A percentile compares a stretch with the other conserved stretches of the same genome.
Evolutionary conservation across 2,113 vertebrate genomes (phyloP).

Genomic region (Sceloporus tristichus): DNA sequence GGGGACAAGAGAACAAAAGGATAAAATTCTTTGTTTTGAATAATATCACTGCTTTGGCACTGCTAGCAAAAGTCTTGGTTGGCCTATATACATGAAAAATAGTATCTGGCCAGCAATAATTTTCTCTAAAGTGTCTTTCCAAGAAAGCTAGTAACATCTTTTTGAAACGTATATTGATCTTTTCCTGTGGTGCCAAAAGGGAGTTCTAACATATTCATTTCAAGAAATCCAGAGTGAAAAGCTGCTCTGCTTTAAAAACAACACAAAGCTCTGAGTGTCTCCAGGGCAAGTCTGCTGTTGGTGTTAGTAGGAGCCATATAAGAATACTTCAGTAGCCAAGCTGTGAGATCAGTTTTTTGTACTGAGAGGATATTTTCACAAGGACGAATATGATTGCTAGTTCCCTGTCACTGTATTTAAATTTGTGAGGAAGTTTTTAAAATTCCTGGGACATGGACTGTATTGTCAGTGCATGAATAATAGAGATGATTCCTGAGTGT

Average conservation of each 20-base stretch:
- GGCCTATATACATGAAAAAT: constrained; percentile 19
- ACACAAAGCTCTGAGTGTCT: neutral
- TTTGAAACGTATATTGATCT: constrained; percentile 47
- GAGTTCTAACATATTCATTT: constrained; percentile 37
- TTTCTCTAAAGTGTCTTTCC: constrained; percentile 31
- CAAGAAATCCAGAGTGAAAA: constrained; percentile 52
- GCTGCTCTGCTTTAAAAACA: constrained; percentile 16
- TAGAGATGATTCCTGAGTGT: too few relatives aligned
- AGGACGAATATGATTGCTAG: neutral
- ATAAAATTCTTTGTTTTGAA: neutral
- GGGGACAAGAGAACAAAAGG: neutral
- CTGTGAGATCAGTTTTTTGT: constrained; percentile 27
- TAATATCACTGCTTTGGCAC: neutral
- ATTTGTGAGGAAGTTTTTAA: constrained; percentile 21
- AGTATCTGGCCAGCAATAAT: constrained; percentile 3
- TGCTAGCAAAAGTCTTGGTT: constrained; percentile 33
- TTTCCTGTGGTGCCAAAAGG: constrained; percentile 48
- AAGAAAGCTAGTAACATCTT: constrained; percentile 30
- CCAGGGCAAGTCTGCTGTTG: constrained; percentile 14
- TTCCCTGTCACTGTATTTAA: neutral
- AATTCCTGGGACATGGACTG: neutral
- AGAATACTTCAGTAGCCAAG: neutral
- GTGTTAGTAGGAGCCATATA: neutral
- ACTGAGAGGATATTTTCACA: constrained; percentile 29
- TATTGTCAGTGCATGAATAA: constrained; percentile 7